These are phyloP conservation scores for Pipistrellus pipistrellus DNA, from an alignment of 2,797 vertebrate genomes.

Conservation along the genomic window DNA sequence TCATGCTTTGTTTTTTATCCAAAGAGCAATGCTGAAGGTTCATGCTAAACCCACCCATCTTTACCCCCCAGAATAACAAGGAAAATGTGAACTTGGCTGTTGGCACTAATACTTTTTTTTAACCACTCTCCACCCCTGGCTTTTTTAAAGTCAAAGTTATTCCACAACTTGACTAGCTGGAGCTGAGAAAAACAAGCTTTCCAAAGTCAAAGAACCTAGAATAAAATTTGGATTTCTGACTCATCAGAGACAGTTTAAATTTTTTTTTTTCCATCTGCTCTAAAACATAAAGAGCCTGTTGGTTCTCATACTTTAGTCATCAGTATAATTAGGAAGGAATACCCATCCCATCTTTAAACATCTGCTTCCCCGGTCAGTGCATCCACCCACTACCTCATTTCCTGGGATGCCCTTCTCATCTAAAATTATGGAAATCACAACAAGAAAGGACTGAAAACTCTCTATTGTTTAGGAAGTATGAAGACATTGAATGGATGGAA, in stretches of 20 bases:
- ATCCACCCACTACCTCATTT: constrained; percentile 13
- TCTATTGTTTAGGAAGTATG: background rate
- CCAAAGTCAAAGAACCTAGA: constrained; percentile 73
- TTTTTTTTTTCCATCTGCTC: constrained; percentile 78
- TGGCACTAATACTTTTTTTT: constrained; percentile 4
- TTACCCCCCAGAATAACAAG: constrained; percentile 44
- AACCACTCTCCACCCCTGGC: background rate
- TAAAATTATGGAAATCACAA: constrained; percentile 37
- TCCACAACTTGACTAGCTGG: constrained; percentile 70
- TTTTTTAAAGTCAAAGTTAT: constrained; percentile 69
- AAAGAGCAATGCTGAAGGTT: background rate
- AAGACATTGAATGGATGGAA: background rate
- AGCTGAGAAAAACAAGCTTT: constrained; percentile 77
- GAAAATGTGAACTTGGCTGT: constrained; percentile 63
- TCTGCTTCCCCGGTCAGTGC: background rate
- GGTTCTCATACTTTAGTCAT: constrained; percentile 57
- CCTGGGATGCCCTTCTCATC: background rate
- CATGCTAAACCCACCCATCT: constrained; percentile 43
- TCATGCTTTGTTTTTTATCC: background rate
- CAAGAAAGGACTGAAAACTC: background rate
- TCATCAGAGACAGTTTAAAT: constrained; percentile 68
- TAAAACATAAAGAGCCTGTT: constrained; percentile 65
- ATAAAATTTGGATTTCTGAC: constrained; percentile 80
- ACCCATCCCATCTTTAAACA: background rate
- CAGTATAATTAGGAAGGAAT: constrained; percentile 72